Base-by-base conservation (phyloP, 2,113 vertebrate genomes). In the Choloepus hoffmanni region DNA sequence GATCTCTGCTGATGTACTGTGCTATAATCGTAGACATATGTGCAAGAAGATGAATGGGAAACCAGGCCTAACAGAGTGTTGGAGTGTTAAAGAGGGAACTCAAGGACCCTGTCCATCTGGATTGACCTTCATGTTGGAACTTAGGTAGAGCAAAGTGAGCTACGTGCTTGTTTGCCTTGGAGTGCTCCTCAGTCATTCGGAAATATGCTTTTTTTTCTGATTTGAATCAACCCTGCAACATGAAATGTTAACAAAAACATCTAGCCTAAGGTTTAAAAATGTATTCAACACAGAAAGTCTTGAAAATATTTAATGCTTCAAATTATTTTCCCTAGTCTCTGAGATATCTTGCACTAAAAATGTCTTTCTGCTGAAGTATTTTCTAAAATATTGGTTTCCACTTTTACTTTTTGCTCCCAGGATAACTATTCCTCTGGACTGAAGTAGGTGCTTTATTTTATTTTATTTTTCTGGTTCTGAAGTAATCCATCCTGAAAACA, bases 271-370 rank as follows among this genome's bases (percentile, higher is more conserved):
- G 87, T 97, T 96, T 96, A 90, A 95, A 97, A 96, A 97, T 96
- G 72, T 93, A 97, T 97, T 96, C 95, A 95, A 67, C 53, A 82
- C 18, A 92, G 78, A 93, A 85, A 97, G 70, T 95, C 86, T 95
- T 89, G 96, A 96, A 97, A 97, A 97, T 98, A 97, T 96, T 98
- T 96, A 97, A 97, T 95, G 65, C 87, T 95, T 96, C 97, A 97
- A 96, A 97, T 97, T 97, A 97, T 97, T 97, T 97, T 88, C 45
- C 79, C 9, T 74, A 94, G 53, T 82, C 85, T 96, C 92, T 97
- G 90, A 97, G 84, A 95, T 92, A 96, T 86, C 67, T 82, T 83
- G 81, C 68, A 97, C 95, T 97, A 97, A 98, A 98, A 97, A 94
- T 95, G 97, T 97, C 95, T 94, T 97, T 91, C 63, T 93, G 68